Percentiles rank a stretch among this genome's conserved stretches.
Conservation (phyloP, 2,797 vertebrate species). For the Acrossocheilus fasciatus region DNA sequence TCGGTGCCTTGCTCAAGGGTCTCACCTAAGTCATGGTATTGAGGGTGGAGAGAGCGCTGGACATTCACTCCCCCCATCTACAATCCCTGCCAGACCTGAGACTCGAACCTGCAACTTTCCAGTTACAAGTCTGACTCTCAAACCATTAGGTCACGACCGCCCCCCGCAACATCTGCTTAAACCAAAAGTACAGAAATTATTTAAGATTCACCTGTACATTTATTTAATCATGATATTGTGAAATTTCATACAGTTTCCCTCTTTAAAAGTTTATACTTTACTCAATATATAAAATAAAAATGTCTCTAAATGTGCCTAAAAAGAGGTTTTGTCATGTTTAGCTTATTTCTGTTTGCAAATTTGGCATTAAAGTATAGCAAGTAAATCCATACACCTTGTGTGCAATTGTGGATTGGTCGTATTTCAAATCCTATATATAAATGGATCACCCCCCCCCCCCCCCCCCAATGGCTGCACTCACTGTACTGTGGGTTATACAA, state of each 20-base stretch:
- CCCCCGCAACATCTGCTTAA: not conserved
- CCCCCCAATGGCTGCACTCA: not conserved
- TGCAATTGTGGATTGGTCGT: not conserved
- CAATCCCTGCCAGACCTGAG: too few relatives aligned
- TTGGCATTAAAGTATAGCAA: not conserved
- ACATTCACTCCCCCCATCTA: too few relatives aligned
- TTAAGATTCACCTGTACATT: not conserved
- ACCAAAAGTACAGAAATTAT: not conserved
- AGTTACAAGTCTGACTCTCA: too few relatives aligned
- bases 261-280: not conserved
- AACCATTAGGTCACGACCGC: too few relatives aligned
- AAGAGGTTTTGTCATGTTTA: not conserved
- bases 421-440: slow-evolving; percentile 2
- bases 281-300: not conserved
- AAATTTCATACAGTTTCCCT: not conserved
- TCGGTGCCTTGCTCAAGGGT: too few relatives aligned
- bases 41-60: too few relatives aligned
- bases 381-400: not conserved
- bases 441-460: not conserved
- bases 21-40: too few relatives aligned
- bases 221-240: not conserved
- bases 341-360: not conserved
- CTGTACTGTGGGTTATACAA: not conserved
- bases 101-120: too few relatives aligned
- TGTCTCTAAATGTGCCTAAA: not conserved